phyloP scores from a whole-genome alignment of 2,888 invertebrate genomes.

The Stomorhina lunata region DNA sequence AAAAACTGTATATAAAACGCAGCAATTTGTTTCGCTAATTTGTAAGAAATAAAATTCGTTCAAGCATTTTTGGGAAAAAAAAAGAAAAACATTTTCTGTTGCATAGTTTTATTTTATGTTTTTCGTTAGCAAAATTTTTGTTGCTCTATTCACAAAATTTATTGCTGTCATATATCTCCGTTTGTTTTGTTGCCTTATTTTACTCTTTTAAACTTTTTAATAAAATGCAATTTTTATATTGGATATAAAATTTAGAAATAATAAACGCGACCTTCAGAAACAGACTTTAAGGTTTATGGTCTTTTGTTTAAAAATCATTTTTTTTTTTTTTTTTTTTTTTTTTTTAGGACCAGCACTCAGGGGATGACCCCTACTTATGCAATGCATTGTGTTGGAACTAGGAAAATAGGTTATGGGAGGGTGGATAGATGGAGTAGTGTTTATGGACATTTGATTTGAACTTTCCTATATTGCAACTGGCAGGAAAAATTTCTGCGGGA shows the following conservation, averaged over 20 bases:
- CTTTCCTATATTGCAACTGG: too few species aligned
- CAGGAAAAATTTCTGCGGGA: too few species aligned
- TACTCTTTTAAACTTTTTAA: not conserved
- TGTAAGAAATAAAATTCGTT: slow-evolving; percentile 3
- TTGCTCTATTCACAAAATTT: not conserved
- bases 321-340: too few species aligned
- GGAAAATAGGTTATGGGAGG: too few species aligned
- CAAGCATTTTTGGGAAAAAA: slow-evolving; percentile 14
- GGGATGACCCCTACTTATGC: too few species aligned
- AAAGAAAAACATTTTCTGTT: not conserved
- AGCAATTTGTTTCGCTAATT: slow-evolving; percentile 25
- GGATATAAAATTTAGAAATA: not conserved
- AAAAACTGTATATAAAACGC: not conserved
- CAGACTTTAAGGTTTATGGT: too few species aligned
- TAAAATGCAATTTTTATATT: slow-evolving; percentile 20
- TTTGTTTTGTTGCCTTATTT: not conserved
- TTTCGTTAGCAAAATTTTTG: not conserved
- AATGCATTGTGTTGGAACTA: too few species aligned
- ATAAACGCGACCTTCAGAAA: slow-evolving; percentile 20
- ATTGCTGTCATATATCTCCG: slow-evolving; percentile 30
- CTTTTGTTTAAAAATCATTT: too few species aligned
- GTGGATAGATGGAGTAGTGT: too few species aligned
- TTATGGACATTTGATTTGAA: too few species aligned
- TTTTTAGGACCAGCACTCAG: too few species aligned
- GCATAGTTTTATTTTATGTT: not conserved